phyloP scores from a whole-genome alignment of 2,888 invertebrate species.

The Eupithecia tripunctaria region DNA sequence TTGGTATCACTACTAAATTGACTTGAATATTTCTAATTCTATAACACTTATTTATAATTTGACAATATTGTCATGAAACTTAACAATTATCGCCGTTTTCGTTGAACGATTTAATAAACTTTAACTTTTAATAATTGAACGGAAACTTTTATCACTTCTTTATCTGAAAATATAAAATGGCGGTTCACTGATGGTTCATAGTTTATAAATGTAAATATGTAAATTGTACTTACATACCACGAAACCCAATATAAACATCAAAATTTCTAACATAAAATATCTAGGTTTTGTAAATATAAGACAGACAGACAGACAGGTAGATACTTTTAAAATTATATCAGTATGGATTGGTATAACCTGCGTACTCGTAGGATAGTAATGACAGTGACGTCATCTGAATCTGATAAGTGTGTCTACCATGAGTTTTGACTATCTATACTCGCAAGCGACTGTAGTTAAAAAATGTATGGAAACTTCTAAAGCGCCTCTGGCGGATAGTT shows the following conservation, averaged over 20 bases:
- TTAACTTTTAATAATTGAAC: constrained; percentile 37
- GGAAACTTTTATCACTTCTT: constrained; percentile 39
- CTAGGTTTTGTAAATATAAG: background rate
- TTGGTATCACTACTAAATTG: constrained; percentile 42
- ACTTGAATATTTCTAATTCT: constrained; percentile 33
- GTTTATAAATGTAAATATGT: background rate
- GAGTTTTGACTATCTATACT: too few relatives aligned
- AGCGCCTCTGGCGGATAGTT: too few relatives aligned
- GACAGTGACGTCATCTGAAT: background rate
- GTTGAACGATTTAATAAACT: constrained; percentile 51
- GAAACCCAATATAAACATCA: constrained; percentile 4
- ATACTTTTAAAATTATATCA: too few relatives aligned
- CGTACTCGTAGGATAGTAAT: background rate
- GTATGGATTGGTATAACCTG: too few relatives aligned
- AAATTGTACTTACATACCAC: constrained; percentile 6
- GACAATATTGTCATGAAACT: constrained; percentile 52
- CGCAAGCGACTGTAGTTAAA: too few relatives aligned
- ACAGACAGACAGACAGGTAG: too few relatives aligned
- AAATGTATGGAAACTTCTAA: too few relatives aligned
- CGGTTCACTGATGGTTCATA: constrained; percentile 16
- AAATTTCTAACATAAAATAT: background rate
- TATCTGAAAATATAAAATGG: constrained; percentile 36
- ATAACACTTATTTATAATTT: constrained; percentile 52
- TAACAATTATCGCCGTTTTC: constrained; percentile 65
- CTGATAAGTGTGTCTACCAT: too few relatives aligned